Conservation (phyloP, 2,113 vertebrate species). For the Pipa parva region DNA sequence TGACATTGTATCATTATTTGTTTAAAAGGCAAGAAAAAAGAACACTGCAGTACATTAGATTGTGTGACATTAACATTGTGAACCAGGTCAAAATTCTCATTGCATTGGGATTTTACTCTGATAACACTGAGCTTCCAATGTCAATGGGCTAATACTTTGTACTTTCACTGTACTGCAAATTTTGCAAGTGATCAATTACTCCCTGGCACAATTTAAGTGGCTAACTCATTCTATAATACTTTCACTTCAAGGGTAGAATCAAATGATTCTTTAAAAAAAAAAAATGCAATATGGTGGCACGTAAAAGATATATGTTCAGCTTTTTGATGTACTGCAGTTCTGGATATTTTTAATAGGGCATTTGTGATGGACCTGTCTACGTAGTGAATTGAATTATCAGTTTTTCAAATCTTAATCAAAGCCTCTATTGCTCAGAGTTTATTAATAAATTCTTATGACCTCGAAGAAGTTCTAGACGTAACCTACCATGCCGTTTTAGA, state of each 20-base stretch:
- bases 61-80: conserved; percentile 29
- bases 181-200: conserved; percentile 42
- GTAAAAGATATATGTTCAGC: conserved; percentile 38
- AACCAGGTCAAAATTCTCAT: conserved; percentile 10
- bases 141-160: background rate
- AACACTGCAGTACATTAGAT: background rate
- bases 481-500: conserved; percentile 8
- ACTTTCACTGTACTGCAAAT: conserved; percentile 23
- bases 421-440: conserved; percentile 36
- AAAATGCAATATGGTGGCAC: conserved; percentile 34
- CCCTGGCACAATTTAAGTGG: conserved; percentile 37
- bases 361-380: conserved; percentile 32
- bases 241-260: conserved; percentile 47
- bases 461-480: conserved; percentile 34
- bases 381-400: conserved; percentile 36
- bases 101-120: conserved; percentile 25
- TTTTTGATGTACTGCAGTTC: conserved; percentile 42
- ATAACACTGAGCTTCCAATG: conserved; percentile 26
- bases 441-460: conserved; percentile 44
- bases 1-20: no score
- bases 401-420: conserved; percentile 49
- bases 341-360: conserved; percentile 33
- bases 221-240: conserved; percentile 40
- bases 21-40: background rate
- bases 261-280: conserved; percentile 44